Evolutionary conservation across 2,113 vertebrate species (phyloP).

Genomic region (Pionites leucogaster): DNA sequence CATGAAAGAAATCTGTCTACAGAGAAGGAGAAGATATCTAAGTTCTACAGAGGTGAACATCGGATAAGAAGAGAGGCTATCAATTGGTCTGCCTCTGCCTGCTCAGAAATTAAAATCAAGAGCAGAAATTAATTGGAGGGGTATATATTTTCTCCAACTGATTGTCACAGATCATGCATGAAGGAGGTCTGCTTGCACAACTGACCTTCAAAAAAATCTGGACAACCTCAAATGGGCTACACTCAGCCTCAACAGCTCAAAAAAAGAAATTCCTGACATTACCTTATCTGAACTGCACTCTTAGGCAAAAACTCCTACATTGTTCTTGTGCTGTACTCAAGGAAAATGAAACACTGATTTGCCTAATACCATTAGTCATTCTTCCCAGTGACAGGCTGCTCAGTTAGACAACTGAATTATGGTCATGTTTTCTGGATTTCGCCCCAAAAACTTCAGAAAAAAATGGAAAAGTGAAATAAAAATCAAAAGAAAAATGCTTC

Average conservation of each 20-base stretch:
- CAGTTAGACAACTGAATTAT: neutral
- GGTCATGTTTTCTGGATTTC: neutral
- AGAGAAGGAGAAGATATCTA: neutral
- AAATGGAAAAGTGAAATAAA: neutral
- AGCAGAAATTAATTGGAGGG: neutral
- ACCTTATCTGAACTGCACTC: neutral
- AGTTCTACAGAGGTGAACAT: neutral
- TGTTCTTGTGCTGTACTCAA: neutral
- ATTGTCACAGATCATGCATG: neutral
- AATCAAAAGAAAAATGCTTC: neutral
- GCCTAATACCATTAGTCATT: neutral
- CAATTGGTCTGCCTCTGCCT: neutral
- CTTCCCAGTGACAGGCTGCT: neutral
- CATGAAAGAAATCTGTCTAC: neutral
- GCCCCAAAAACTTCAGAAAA: neutral
- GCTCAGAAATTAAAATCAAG: neutral
- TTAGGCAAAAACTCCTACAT: neutral
- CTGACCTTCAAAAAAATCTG: neutral
- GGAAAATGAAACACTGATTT: neutral
- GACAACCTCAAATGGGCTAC: neutral
- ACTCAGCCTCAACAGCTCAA: neutral
- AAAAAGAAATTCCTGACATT: neutral
- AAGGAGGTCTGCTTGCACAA: neutral
- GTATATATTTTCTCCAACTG: neutral
- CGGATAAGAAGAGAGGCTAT: neutral